Evolutionary conservation across 2,113 vertebrate genomes (phyloP).

Genomic region (Perccottus glenii): DNA sequence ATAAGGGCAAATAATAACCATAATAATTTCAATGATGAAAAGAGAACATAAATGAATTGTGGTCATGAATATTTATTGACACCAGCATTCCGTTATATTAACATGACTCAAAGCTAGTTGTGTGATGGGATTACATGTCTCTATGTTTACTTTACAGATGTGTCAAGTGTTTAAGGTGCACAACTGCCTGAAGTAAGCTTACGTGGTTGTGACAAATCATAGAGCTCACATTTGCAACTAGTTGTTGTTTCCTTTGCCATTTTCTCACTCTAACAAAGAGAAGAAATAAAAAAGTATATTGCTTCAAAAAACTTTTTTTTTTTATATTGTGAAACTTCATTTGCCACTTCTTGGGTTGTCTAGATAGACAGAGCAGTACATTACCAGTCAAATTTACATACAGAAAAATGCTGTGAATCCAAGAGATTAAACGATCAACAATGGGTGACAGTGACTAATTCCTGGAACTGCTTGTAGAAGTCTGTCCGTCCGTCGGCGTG

Average conservation of each 20-base stretch:
- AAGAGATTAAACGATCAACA: constrained; percentile 72
- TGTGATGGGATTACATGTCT: constrained; percentile 68
- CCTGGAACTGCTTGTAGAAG: constrained; percentile 58
- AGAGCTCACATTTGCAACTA: constrained; percentile 60
- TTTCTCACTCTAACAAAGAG: constrained; percentile 67
- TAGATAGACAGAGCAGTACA: constrained; percentile 72
- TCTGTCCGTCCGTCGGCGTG: constrained; percentile 43
- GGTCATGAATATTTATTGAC: constrained; percentile 51
- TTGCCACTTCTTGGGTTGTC: constrained; percentile 68
- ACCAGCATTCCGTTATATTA: constrained; percentile 74
- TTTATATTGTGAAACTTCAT: constrained; percentile 73
- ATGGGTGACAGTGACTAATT: constrained; percentile 68
- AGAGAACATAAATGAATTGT: constrained; percentile 28
- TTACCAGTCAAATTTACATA: constrained; percentile 74
- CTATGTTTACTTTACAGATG: constrained; percentile 70
- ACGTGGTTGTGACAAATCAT: constrained; percentile 63
- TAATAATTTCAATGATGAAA: constrained; percentile 23
- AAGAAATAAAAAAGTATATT: constrained; percentile 79
- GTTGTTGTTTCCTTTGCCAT: constrained; percentile 52
- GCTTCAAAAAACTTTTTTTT: constrained; percentile 71
- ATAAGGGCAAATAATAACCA: constrained; percentile 45
- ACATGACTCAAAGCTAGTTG: constrained; percentile 64
- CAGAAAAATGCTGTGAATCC: constrained; percentile 74
- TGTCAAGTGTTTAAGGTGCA: constrained; percentile 70
- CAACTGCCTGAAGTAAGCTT: constrained; percentile 59